These are phyloP conservation scores for Phyllostomus hastatus DNA, from an alignment of 2,113 vertebrate species.

Conservation along the genomic window DNA sequence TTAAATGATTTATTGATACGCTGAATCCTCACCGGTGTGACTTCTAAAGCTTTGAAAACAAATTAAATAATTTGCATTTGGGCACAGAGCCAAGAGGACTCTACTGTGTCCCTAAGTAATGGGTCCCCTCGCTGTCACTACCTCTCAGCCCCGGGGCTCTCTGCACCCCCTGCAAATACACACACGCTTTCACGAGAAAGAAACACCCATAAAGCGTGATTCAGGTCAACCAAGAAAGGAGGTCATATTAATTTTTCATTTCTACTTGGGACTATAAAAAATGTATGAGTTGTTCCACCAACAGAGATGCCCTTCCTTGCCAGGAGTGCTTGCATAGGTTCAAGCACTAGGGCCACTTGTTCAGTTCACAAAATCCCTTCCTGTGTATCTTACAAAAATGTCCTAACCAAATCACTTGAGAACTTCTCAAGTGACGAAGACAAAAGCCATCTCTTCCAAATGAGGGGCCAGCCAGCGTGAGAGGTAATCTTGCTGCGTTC, in stretches of 20 bases:
- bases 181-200: not conserved
- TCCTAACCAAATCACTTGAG: not conserved
- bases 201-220: not conserved
- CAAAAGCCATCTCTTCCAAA: constrained; percentile 31
- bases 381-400: accelerated
- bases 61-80: not conserved
- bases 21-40: not conserved
- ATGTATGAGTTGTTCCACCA: not conserved
- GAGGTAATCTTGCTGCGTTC: not conserved
- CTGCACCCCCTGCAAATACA: not conserved
- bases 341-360: accelerated
- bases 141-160: accelerated
- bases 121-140: not conserved
- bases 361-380: not conserved
- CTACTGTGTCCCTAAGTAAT: not conserved
- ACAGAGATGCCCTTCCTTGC: not conserved
- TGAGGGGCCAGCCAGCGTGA: not conserved
- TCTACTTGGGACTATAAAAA: constrained; percentile 14
- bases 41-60: not conserved
- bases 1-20: not conserved
- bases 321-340: no score
- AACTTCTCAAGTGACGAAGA: not conserved
- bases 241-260: constrained; percentile 23
- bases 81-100: not conserved
- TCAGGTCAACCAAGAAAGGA: not conserved